phyloP scores from a whole-genome alignment of 2,797 vertebrate species.

The Setipinna tenuifilis region DNA sequence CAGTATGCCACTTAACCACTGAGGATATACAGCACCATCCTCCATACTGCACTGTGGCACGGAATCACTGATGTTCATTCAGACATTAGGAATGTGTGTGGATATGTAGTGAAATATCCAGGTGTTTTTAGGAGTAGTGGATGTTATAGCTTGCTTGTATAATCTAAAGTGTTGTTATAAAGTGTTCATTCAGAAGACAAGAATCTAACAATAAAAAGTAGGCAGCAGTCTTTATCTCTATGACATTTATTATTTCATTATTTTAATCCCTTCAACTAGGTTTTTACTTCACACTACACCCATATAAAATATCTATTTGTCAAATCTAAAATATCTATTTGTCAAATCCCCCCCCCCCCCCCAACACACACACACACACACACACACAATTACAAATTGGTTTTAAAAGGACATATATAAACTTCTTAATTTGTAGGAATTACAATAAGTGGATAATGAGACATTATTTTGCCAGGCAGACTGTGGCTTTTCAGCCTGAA shows the following conservation, averaged over 20 bases:
- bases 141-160: no score
- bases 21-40: no score
- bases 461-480: neutral
- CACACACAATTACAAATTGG: neutral
- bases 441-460: conserved; percentile 17
- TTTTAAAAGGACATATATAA: conserved; percentile 4
- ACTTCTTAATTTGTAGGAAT: conserved; percentile 9
- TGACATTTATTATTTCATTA: neutral
- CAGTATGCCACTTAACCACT: no score
- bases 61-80: no score
- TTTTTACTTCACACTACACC: neutral
- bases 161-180: no score
- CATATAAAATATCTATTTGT: neutral
- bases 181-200: no score
- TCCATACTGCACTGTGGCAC: no score
- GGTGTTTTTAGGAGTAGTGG: no score
- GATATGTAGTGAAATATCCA: no score
- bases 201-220: no score
- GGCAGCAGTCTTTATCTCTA: no score
- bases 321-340: neutral
- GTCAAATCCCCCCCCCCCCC: neutral
- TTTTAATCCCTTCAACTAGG: neutral
- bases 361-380: neutral
- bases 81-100: no score
- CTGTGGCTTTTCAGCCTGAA: neutral